A percentile compares a stretch with the other conserved stretches of the same genome.
Conservation (phyloP, 2,888 invertebrate genomes). For the Caenorhabditis angaria region DNA sequence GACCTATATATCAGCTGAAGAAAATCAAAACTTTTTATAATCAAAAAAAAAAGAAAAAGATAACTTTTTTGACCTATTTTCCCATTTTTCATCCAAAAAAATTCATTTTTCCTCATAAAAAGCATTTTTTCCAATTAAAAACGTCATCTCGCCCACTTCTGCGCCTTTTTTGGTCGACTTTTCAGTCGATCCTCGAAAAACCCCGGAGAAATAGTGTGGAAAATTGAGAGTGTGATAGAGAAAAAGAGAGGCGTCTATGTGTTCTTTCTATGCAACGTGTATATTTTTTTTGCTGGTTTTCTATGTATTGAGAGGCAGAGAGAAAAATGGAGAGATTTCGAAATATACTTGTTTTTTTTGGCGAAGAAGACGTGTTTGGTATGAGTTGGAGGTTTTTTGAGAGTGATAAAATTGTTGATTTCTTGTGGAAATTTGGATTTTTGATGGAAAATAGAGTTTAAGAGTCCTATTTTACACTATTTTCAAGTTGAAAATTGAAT, state of each 20-base stretch:
- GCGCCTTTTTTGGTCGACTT: neutral
- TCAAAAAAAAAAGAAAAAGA: neutral
- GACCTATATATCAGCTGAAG: slow-evolving; percentile 1
- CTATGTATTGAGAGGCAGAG: too few species aligned
- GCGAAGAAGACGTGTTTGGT: neutral
- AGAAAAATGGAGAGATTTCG: neutral
- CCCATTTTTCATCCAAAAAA: neutral
- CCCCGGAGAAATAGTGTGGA: neutral
- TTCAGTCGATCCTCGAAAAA: neutral
- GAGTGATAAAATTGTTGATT: neutral
- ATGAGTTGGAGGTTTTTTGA: neutral
- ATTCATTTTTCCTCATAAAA: neutral
- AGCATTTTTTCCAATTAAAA: too few species aligned
- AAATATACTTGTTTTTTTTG: neutral
- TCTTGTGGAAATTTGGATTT: too few species aligned
- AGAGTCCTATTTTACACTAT: too few species aligned
- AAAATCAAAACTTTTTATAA: neutral
- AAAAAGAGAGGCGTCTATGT: neutral
- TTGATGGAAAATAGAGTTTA: too few species aligned
- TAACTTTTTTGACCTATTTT: neutral
- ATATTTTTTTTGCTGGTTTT: too few species aligned
- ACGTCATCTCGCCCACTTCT: neutral
- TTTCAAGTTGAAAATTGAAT: too few species aligned
- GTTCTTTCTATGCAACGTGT: neutral
- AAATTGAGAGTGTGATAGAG: neutral